Conservation (phyloP, 2,113 vertebrate genomes). For the Ellobius talpinus region DNA sequence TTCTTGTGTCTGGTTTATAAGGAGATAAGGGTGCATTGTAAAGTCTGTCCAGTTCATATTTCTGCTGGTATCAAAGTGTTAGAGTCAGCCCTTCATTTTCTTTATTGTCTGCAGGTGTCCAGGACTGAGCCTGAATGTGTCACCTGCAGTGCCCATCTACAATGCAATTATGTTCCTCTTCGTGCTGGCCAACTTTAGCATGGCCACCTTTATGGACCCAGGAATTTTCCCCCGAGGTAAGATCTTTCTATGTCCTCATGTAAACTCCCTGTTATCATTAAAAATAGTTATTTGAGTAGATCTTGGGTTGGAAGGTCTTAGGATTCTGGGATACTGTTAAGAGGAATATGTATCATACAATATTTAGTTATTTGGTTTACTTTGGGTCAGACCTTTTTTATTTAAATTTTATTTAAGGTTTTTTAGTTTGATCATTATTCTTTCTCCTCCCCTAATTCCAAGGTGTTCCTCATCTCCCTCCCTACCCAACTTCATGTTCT, state of each 20-base stretch:
- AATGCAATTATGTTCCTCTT: constrained; percentile 95
- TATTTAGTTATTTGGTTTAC: not conserved
- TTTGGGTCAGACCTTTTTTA: not conserved
- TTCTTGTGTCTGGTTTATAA: constrained; percentile 38
- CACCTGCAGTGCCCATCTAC: constrained; percentile 94
- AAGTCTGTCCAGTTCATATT: not conserved
- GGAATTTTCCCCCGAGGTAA: constrained; percentile 98
- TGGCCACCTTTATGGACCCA: constrained; percentile 99
- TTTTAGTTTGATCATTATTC: not conserved
- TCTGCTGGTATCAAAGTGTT: not conserved
- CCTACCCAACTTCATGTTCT: not conserved
- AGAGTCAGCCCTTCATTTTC: not conserved
- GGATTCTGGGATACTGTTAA: not conserved
- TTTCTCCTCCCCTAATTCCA: not conserved
- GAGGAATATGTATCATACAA: not conserved
- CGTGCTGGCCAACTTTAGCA: constrained; percentile 98
- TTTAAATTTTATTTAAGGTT: not conserved
- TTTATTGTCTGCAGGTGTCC: constrained; percentile 91
- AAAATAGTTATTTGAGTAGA: not conserved
- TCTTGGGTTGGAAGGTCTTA: not conserved
- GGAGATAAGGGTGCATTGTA: not conserved
- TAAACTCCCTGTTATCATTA: not conserved
- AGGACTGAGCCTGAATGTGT: constrained; percentile 93
- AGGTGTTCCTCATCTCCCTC: not conserved
- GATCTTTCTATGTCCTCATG: not conserved